These are phyloP conservation scores for Erebia aethiops DNA, from an alignment of 2,888 invertebrate genomes.

Conservation along the genomic window DNA sequence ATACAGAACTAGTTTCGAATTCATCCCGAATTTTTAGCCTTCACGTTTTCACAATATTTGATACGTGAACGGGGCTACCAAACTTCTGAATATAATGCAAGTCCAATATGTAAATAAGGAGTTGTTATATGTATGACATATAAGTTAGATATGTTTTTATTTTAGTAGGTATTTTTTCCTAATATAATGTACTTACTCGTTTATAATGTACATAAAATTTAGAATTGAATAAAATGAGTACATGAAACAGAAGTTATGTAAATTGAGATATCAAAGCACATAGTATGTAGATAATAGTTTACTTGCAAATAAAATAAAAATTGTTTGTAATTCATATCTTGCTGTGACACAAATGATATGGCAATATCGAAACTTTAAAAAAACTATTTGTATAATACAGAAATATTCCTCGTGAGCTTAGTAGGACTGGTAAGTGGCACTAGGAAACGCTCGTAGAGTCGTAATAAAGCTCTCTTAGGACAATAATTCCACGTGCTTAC, in stretches of 20 bases:
- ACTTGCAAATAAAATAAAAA: not conserved
- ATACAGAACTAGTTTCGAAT: constrained; percentile 2
- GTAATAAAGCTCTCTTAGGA: too few species aligned
- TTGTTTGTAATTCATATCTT: not conserved
- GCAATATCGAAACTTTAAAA: not conserved
- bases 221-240: too few species aligned
- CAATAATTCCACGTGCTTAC: too few species aligned
- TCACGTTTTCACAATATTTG: constrained; percentile 4
- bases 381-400: not conserved
- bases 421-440: too few species aligned
- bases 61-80: not conserved
- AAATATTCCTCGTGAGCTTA: not conserved
- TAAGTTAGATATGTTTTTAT: not conserved
- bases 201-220: not conserved
- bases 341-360: not conserved
- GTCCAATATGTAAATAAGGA: not conserved
- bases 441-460: too few species aligned
- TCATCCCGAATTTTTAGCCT: constrained; percentile 4
- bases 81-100: not conserved
- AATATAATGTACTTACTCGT: too few species aligned
- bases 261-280: too few species aligned
- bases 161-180: not conserved
- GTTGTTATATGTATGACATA: not conserved
- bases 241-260: not conserved
- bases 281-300: too few species aligned